Percentiles rank a stretch among this genome's conserved stretches.
Conservation (phyloP, 1,140 invertebrate species). For the Drosophila tropicalis region DNA sequence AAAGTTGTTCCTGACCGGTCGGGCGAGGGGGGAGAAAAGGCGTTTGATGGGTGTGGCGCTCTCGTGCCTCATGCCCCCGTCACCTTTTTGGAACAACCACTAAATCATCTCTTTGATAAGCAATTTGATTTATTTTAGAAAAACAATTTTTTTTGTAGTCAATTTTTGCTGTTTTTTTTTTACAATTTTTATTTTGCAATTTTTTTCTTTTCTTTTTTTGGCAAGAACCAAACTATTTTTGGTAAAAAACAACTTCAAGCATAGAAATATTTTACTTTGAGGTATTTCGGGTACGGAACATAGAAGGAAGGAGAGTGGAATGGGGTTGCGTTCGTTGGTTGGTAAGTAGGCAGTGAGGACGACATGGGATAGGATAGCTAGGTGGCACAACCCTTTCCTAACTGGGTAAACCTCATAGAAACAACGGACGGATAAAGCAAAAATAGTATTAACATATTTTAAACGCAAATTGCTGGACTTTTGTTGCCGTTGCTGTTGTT, state of each 20-base stretch:
- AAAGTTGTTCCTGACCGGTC: conserved; percentile 45
- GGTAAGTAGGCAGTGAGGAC: background rate
- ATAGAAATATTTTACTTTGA: conserved; percentile 55
- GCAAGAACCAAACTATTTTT: conserved; percentile 52
- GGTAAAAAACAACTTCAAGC: conserved; percentile 40
- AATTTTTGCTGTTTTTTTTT: conserved; percentile 19
- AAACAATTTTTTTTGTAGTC: conserved; percentile 60
- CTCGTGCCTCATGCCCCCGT: background rate
- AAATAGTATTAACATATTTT: conserved; percentile 78
- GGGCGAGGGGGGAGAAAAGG: conserved; percentile 22
- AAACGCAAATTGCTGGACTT: conserved; percentile 57
- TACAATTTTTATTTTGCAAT: background rate
- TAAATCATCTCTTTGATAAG: conserved; percentile 81
- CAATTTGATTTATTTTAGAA: conserved; percentile 79
- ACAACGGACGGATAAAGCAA: conserved; percentile 42
- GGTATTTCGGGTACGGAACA: conserved; percentile 43
- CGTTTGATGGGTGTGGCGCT: too few species aligned
- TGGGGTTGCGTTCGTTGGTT: background rate
- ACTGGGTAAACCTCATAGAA: conserved; percentile 44
- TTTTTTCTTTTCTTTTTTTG: conserved; percentile 7
- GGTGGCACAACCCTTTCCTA: conserved; percentile 3
- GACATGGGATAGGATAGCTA: background rate
- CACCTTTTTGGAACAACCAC: conserved; percentile 49
- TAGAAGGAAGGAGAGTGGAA: background rate
- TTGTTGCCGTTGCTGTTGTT: conserved; percentile 15